Evolutionary conservation across 1,140 invertebrate genomes (phyloP).

Genomic region (Palaemon carinicauda): DNA sequence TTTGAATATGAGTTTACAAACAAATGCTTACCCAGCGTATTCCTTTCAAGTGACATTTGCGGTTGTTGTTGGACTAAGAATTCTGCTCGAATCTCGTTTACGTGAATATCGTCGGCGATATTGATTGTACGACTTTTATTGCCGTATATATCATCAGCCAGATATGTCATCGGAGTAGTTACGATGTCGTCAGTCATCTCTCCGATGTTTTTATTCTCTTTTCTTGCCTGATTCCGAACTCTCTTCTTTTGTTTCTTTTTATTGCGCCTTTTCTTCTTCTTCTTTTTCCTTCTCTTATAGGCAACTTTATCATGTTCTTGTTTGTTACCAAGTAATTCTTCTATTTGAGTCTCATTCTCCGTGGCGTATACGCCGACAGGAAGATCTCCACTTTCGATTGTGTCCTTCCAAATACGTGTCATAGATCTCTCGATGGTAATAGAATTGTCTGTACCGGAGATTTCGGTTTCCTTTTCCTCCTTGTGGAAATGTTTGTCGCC

Average conservation of each 20-base stretch:
- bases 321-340: background rate
- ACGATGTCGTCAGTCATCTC: background rate
- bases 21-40: too few species aligned
- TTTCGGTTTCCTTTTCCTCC: background rate
- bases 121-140: too few species aligned
- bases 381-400: background rate
- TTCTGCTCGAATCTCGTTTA: too few species aligned
- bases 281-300: background rate
- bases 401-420: background rate
- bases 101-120: too few species aligned
- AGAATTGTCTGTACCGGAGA: background rate
- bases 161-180: background rate
- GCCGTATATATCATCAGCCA: background rate
- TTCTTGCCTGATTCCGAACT: background rate
- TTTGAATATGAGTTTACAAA: too few species aligned
- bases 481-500: background rate
- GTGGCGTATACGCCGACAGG: background rate
- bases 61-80: too few species aligned
- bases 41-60: too few species aligned
- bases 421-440: background rate
- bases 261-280: background rate
- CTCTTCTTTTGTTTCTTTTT: slow-evolving; percentile 10
- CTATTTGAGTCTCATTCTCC: too few species aligned
- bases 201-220: background rate
- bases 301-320: background rate